A percentile compares a stretch with the other conserved stretches of the same genome.
Evolutionary conservation across 2,888 invertebrate species (phyloP).

Genomic region (Epinotia demarniana): DNA sequence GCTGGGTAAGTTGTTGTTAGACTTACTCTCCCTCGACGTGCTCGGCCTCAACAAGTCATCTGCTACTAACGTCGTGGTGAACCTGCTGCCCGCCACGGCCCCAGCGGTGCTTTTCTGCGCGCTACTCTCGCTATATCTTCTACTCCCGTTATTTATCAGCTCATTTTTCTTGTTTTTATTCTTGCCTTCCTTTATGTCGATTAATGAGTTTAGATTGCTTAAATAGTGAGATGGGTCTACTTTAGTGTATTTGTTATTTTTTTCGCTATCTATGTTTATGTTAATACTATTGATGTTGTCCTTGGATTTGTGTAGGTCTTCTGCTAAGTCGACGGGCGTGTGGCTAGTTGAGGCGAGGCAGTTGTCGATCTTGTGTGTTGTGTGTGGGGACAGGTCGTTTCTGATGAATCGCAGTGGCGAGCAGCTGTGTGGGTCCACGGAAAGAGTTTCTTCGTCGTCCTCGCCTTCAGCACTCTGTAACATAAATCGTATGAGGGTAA

Average conservation of each 20-base stretch:
- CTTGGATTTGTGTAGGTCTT: conserved; percentile 71
- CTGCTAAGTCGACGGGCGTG: conserved; percentile 64
- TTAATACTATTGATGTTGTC: conserved; percentile 77
- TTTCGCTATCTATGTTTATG: conserved; percentile 68
- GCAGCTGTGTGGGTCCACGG: conserved; percentile 75
- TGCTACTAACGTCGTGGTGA: conserved; percentile 74
- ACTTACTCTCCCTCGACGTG: conserved; percentile 61
- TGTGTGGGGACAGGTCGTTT: conserved; percentile 70
- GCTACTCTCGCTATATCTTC: conserved; percentile 74
- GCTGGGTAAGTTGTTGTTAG: conserved; percentile 56
- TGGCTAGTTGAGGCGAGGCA: conserved; percentile 62
- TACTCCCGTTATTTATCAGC: conserved; percentile 70
- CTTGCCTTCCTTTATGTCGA: conserved; percentile 64
- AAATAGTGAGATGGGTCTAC: conserved; percentile 56
- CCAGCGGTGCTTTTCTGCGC: conserved; percentile 66
- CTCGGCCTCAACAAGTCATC: conserved; percentile 65
- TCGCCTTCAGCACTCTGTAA: conserved; percentile 81
- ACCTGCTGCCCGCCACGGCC: conserved; percentile 66
- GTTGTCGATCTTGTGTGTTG: conserved; percentile 54
- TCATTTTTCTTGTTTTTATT: conserved; percentile 62
- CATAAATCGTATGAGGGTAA: not conserved
- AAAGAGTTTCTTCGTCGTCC: conserved; percentile 85
- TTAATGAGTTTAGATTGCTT: conserved; percentile 64
- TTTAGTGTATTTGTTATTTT: conserved; percentile 66
- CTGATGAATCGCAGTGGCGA: conserved; percentile 70